Evolutionary conservation across 2,888 invertebrate species (phyloP), one percentile per base, ranked within the genome.

Genomic region (Pogonocherus hispidulus): DNA sequence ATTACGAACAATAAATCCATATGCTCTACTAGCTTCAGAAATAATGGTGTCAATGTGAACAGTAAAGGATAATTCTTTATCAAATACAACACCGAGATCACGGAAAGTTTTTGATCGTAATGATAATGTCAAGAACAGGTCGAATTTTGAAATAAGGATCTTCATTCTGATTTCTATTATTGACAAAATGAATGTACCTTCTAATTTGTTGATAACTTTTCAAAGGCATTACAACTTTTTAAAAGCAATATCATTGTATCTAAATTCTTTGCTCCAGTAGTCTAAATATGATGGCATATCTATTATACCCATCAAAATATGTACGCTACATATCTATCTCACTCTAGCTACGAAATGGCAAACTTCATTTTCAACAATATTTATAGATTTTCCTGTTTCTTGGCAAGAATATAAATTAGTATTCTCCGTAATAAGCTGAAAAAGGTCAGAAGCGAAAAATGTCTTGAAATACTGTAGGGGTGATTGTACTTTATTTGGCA

Each of bases 121-220:
- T 71, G 14, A 73, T 37, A 16, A 52, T 59, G n/a, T 75, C 69
- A 18, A 72, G 55, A 23, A 73, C 56, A 35, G 66, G 73, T 46
- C 68, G 27, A 46, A 74, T 67, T 65, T 72, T 55, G 46, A 62
- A 66, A 54, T 67, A 63, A 4, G 20, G 57, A 59, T 67, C 70
- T 14, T 63, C 55, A 49, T 67, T 65, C 9, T 22, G 60, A 49
- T 67, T 62, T 35, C 76, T 73, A 69, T n/a, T n/a, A n/a, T n/a
- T n/a, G n/a, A n/a, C n/a, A n/a, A n/a, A n/a, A n/a, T n/a, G n/a
- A n/a, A n/a, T n/a, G 51, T 63, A 70, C 55, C 69, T 55, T 44
- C 72, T 65, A 59, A 73, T 60, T 65, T 60, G 47, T 47, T 74
- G 69, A 63, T 74, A 76, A 35, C 70, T 54, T 63, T 76, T 74